These are phyloP conservation scores for Ctenochaetus hawaiiensis DNA, from an alignment of 2,797 vertebrate species.

Conservation along the genomic window DNA sequence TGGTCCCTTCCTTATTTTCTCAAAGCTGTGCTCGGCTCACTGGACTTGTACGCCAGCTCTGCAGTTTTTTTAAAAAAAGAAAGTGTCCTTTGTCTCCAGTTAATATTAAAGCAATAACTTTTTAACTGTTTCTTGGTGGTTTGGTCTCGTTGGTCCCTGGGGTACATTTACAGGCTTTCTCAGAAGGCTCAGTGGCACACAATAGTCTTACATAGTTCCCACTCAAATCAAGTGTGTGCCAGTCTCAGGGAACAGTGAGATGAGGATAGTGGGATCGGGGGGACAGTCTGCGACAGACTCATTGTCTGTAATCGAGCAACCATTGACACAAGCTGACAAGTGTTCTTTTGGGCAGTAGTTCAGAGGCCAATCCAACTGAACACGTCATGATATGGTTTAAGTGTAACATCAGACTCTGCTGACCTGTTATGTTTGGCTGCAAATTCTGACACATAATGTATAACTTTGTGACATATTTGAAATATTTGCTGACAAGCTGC, in stretches of 20 bases:
- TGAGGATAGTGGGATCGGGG: conserved; percentile 1
- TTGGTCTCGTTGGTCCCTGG: conserved; percentile 46
- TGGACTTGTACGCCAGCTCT: neutral
- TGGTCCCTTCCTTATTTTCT: conserved; percentile 36
- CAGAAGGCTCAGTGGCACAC: conserved; percentile 40
- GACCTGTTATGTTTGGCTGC: neutral
- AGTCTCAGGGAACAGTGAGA: conserved; percentile 17
- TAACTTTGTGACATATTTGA: neutral
- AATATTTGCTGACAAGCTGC: conserved; percentile 4
- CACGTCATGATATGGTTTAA: neutral
- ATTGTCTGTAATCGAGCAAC: conserved; percentile 38
- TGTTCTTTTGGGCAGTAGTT: conserved; percentile 2
- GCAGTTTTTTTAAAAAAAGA: conserved; percentile 29
- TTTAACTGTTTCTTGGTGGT: conserved; percentile 35
- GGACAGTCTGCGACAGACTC: neutral
- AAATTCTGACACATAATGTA: neutral
- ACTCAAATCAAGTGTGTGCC: conserved; percentile 47
- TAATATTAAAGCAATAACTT: conserved; percentile 24
- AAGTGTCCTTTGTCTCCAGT: conserved; percentile 26
- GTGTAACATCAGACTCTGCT: conserved; percentile 7
- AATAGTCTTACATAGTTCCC: conserved; percentile 49
- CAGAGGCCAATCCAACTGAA: too few relatives aligned
- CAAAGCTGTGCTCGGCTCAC: conserved; percentile 2
- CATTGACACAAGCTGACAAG: too few relatives aligned
- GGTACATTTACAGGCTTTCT: conserved; percentile 56